A percentile compares a stretch with the other conserved stretches of the same genome.
These are phyloP conservation scores for Zapornia atra DNA, from an alignment of 2,113 vertebrate species.

Conservation along the genomic window DNA sequence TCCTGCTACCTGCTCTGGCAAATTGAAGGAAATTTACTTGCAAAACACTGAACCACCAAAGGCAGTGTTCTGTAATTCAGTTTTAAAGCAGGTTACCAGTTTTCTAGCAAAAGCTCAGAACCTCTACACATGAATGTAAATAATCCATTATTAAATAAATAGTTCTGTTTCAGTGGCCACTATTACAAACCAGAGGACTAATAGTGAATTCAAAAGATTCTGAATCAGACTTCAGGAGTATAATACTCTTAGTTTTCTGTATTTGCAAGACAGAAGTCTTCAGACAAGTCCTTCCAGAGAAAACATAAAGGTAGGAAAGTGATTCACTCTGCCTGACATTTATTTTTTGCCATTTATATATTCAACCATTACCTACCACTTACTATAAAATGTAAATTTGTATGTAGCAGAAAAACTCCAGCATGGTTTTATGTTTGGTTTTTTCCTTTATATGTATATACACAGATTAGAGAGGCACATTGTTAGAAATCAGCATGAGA, in stretches of 20 bases:
- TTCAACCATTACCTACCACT: not conserved
- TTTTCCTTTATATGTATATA: not conserved
- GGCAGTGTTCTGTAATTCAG: not conserved
- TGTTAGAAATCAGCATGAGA: conserved; percentile 11
- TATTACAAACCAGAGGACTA: not conserved
- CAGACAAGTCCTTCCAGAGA: not conserved
- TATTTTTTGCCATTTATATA: not conserved
- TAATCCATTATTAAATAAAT: not conserved
- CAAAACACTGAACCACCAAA: not conserved
- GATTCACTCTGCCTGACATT: not conserved
- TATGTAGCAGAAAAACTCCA: conserved; percentile 14
- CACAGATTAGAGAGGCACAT: conserved; percentile 14
- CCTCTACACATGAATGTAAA: not conserved
- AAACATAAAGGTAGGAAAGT: not conserved
- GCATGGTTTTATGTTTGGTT: not conserved
- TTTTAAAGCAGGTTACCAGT: not conserved
- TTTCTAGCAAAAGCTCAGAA: not conserved
- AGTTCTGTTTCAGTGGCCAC: not conserved
- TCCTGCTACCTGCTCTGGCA: not conserved
- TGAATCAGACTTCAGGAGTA: not conserved
- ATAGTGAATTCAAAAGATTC: not conserved
- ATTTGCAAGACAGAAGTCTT: not conserved
- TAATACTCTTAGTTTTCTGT: not conserved
- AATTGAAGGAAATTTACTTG: not conserved
- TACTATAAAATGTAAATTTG: conserved; percentile 17